A percentile compares a stretch with the other conserved stretches of the same genome.
Conservation (phyloP, 30 jellyfish, hydroid and myxozoan species). For the Aurelia sp. region DNA sequence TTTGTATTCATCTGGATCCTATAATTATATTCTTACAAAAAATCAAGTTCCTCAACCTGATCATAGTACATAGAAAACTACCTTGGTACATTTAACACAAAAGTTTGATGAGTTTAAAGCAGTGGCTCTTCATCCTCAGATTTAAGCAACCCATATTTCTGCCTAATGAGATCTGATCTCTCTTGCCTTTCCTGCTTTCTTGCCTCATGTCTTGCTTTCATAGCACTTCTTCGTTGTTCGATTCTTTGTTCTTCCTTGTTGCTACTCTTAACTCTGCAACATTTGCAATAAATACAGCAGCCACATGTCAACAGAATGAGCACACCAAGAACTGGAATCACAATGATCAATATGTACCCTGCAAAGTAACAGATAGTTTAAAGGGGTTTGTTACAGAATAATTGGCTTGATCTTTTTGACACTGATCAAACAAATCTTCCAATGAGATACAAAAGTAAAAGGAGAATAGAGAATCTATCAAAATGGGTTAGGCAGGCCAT, state of each 20-base stretch:
- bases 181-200: conserved; percentile 77
- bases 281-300: conserved; percentile 96
- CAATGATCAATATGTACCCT: conserved; percentile 92
- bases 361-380: background rate
- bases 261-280: conserved; percentile 87
- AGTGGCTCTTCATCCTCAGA: conserved; percentile 96
- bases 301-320: conserved; percentile 94
- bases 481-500: no score
- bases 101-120: conserved; percentile 6
- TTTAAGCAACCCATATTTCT: conserved; percentile 94
- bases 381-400: no score
- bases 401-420: no score
- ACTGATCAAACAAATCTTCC: background rate
- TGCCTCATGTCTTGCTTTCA: conserved; percentile 70
- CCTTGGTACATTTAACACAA: no score
- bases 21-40: no score
- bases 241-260: conserved; percentile 85
- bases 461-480: no score
- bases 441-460: background rate
- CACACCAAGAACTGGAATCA: conserved; percentile 86
- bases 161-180: conserved; percentile 90
- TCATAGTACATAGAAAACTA: no score
- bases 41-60: no score
- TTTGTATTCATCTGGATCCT: no score
- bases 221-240: conserved; percentile 68